Conservation (phyloP, 2,113 vertebrate genomes). For the Varanus salvator region DNA sequence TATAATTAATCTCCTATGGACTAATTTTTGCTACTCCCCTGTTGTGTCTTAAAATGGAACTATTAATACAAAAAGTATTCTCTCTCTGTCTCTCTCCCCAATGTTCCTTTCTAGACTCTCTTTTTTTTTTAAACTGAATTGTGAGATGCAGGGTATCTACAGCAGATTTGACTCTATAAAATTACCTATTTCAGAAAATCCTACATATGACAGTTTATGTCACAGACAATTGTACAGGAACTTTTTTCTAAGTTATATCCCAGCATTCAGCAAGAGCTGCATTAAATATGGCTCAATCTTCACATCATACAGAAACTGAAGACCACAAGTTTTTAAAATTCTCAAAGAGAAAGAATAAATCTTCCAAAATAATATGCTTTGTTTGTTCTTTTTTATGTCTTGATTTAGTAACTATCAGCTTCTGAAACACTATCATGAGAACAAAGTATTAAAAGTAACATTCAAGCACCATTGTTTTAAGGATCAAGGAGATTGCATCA, state of each 20-base stretch:
- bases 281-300: neutral
- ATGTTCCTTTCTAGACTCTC: neutral
- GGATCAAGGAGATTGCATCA: neutral
- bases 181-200: neutral
- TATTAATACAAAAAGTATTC: neutral
- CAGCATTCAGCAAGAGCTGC: neutral
- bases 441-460: neutral
- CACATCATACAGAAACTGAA: neutral
- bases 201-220: neutral
- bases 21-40: neutral
- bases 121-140: neutral
- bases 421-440: neutral
- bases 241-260: neutral
- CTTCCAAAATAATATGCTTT: neutral
- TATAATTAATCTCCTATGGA: neutral
- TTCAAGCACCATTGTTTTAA: neutral
- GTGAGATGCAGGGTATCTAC: neutral
- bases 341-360: neutral
- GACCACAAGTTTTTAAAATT: neutral
- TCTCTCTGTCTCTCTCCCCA: too few relatives aligned
- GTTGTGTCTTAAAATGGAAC: neutral
- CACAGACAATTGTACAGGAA: neutral
- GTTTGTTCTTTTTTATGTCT: neutral
- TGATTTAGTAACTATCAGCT: neutral
- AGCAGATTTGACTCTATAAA: neutral